Evolutionary conservation across 2,113 vertebrate species (phyloP), one percentile per base, ranked within the genome.

Genomic region (Nibea coibor): DNA sequence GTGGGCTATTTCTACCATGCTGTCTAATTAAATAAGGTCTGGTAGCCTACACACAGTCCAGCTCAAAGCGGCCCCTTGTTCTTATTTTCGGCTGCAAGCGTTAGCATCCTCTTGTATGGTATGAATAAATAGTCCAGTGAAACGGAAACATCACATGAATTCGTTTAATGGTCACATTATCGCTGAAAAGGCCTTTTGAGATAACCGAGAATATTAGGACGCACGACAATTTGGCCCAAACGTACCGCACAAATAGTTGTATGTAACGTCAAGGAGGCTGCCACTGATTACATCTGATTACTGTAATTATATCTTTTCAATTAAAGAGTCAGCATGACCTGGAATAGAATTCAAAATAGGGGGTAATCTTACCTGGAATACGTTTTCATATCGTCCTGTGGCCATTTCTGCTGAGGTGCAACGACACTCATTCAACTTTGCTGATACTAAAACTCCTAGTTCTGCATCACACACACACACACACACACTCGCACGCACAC

Each of bases 1-100:
- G 31, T 75, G 14, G 43, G 43, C 43, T 45, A 69, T 80, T 59
- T 85, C 57, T 31, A 45, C n/a, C 48, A 65, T 56, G 67, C 16
- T 45, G 39, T 83, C 22, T 77, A 79, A 82, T 84, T 82, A 75
- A 84, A 84, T 65, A 43, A 75, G 20, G 6, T 74, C 35, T 80
- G 69, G 69, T 35, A 42, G 65, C 8, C 35, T 39, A 39, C 15
- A 53, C 62, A 72, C 17, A 80, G 19, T 72, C 11, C 20, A 67
- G 28, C 68, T 87, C 6, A 87, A 87, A 79, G 80, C 78, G 15
- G 10, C 10, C 42, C 65, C 47, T 85, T 88, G 85, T 87, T 81
- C 48, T 63, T 68, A 16, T 69, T 82, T 80, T 63, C 9, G 31
- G 35, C 43, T 63, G 10, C 15, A 59, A 35, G 35, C 65, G 48